Evolutionary conservation across 1,140 invertebrate genomes (phyloP), one percentile per base, ranked within the genome.

Genomic region (Leucophenga varia): DNA sequence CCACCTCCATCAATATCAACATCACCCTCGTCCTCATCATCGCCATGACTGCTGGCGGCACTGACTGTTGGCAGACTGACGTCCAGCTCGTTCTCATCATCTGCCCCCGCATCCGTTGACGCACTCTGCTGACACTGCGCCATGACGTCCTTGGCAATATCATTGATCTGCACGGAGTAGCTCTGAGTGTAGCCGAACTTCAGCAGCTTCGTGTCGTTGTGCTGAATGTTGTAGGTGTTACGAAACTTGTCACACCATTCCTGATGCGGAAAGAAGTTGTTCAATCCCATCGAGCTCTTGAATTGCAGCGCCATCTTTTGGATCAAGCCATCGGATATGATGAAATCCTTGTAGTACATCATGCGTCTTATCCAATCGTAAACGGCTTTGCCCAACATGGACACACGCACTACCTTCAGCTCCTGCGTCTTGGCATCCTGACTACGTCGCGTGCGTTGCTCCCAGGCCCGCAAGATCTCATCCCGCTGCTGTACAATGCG

Each of bases 311-410:
- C 69, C 63, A 72, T 73, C 43, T 72, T 73, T 44, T 73, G 70
- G 18, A 73, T 72, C 0, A 73, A 50, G 0, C 65, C 69, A 21
- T 73, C 70, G 16, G 69, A 59, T 30, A 73, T 72, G 20, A 46
- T 54, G 8, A 73, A 68, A 22, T 73, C 70, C 52, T 64, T 72
- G 41, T 73, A 73, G 55, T 73, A 73, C 60, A 73, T 72, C 65
- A 73, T 72, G 39, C 70, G 69, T 0, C 69, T 49, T n/a, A 73
- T 63, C 70, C 70, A 73, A 14, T 73, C 70, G 39, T 64, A 72
- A 0, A 73, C 70, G 1, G 70, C 69, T 8, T 59, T 64, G 2
- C 70, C 69, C 46, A 73, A 30, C 69, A 73, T 70, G 3, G 70
- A 73, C 0, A 70, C 63, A 0, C 63, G 35, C 16, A 72, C 63